Conservation (phyloP, 2,888 invertebrate genomes). For the Pachydiplax longipennis region DNA sequence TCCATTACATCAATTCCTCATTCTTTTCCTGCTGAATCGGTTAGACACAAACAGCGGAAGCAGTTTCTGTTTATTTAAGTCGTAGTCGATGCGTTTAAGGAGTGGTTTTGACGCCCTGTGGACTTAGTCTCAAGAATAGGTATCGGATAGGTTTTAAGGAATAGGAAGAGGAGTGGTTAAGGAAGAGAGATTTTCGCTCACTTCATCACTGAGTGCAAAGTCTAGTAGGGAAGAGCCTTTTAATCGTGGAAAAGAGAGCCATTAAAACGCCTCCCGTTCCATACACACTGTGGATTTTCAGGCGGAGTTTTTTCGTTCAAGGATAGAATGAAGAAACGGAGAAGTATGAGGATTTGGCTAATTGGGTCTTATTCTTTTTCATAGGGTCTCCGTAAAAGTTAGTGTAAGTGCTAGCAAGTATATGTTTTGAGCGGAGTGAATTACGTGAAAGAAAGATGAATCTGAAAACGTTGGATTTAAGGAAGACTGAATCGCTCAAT, state of each 20-base stretch:
- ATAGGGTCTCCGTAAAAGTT: background rate
- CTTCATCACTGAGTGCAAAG: constrained; percentile 19
- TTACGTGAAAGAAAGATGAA: background rate
- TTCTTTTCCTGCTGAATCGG: background rate
- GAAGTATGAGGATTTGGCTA: background rate
- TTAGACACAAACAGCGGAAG: background rate
- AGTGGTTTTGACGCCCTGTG: background rate
- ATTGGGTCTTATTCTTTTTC: background rate
- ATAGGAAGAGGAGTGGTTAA: background rate
- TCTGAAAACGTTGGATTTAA: no score
- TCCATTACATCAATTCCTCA: background rate
- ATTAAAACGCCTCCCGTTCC: constrained; percentile 22
- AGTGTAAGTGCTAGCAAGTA: background rate
- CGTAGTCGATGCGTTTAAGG: background rate
- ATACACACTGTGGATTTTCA: background rate
- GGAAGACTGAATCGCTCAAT: background rate
- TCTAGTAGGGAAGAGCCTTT: constrained; percentile 4
- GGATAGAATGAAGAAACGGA: background rate
- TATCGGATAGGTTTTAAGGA: background rate
- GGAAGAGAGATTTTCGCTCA: background rate
- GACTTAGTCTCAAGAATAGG: background rate
- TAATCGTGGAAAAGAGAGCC: constrained; percentile 16
- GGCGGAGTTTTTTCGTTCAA: background rate
- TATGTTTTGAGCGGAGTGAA: background rate
- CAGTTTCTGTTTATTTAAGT: background rate